Base-by-base conservation (phyloP, 64 coral and sea anemone genomes). In the Montipora sp. region DNA sequence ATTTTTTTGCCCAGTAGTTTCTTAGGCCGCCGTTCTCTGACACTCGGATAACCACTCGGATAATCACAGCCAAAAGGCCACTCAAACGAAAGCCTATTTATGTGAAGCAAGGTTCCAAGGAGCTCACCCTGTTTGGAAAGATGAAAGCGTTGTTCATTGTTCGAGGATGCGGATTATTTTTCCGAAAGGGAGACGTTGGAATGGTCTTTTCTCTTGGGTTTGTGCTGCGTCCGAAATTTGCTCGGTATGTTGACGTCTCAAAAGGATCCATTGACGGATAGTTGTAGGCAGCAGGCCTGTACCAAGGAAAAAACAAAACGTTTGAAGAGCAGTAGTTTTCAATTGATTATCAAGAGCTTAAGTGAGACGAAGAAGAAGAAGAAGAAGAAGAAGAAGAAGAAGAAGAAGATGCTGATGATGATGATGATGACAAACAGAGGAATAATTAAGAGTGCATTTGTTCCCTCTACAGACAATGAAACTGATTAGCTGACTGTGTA, bases 91-190 rank as follows among this genome's bases (percentile, higher is more conserved):
- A 36, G 36, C 36, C 36, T 36, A 2, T 36, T 36, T 36, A 36
- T 36, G 36, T 36, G 36, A 36, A 36, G 2, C 2, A 36, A 36
- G 53, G 6, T 12, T 11, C 14, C 9, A 5, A 75, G 51, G 59
- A 11, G 47, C 90, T 85, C 16, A 92, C 90, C 72, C 90, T 71
- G 22, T 92, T 84, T 0, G 90, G 90, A 23, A 77, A 84, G 11
- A 61, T 81, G 20, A 92, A 92, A 16, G 90, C 80, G 57, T 92
- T 92, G 1, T 71, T 85, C 90, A 92, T 92, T 0, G 80, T 84
- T 10, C 6, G 18, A 18, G 90, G 90, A 19, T 92, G 90, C 15
- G 90, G 90, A 8, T 92, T 92, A 43, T 92, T 92, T 84, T 75
- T 83, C 13, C 90, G 79, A 14, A 83, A 45, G 6, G 90, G 90